Evolutionary conservation across 2,113 vertebrate genomes (phyloP), one percentile per base, ranked within the genome.

Genomic region (Sterna hirundo): DNA sequence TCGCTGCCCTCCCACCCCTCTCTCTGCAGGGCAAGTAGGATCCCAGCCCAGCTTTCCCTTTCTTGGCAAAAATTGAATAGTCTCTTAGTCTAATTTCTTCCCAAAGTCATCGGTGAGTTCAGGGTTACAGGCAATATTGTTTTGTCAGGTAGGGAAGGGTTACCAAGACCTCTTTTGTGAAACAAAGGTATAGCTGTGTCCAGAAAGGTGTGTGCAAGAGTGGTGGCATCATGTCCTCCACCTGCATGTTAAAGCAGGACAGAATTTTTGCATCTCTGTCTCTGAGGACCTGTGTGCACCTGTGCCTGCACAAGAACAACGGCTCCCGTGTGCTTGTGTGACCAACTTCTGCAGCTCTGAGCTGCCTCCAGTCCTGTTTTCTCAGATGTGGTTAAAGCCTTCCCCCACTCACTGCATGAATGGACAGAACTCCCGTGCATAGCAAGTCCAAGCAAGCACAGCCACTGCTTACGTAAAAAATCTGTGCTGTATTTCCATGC

Each of bases 91-190:
- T 55, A 32, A 11, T 30, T 64, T 29, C 34, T 72, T 74, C 18
- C 36, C 26, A 11, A 44, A 58, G 27, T 22, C 5, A 19, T 11
- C 1, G 0, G 11, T 47, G n/a, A 1, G 4, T 57, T 54, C 54
- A 25, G 38, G 38, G 64, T 29, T 52, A 10, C 20, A 8, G 34
- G 13, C 26, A 38, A 3, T 2, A 5, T 1, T 2, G 2, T 18
- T 57, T 19, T 30, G 10, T 9, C 10, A 15, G 22, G 29, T 42
- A 6, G 49, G 49, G 76, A 40, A 36, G 75, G 30, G 36, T 55
- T 22, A 9, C 12, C n/a, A 13, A 15, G 22, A 25, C 23, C n/a
- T 19, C 12, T 14, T 30, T 13, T 66, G 27, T 38, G 36, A 62
- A 68, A 27, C 13, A 44, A 70, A 66, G 52, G 5, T 19, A 11